These are phyloP conservation scores for Drosophila ercepeae DNA, from an alignment of 1,140 invertebrate species.

Conservation along the genomic window DNA sequence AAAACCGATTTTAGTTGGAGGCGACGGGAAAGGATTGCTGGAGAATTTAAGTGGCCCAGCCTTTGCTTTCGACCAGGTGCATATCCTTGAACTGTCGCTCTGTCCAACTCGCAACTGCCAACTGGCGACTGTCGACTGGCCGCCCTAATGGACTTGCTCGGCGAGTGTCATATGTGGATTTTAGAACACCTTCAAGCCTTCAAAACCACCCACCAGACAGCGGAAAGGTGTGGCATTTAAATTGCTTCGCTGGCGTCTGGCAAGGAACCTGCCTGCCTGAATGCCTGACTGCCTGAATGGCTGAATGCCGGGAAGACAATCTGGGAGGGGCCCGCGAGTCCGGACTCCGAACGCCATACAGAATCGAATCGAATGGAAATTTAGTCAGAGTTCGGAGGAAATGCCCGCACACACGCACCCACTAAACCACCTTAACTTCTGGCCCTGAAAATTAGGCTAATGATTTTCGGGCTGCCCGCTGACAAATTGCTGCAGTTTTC, in stretches of 20 bases:
- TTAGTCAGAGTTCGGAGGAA: conserved; percentile 39
- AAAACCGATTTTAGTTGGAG: conserved; percentile 11
- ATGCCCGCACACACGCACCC: conserved; percentile 60
- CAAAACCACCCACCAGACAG: conserved; percentile 21
- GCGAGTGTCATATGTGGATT: conserved; percentile 66
- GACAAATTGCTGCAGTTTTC: conserved; percentile 75
- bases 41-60: conserved; percentile 59
- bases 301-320: conserved; percentile 41
- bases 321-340: conserved; percentile 45
- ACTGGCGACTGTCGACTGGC: not conserved
- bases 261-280: conserved; percentile 40
- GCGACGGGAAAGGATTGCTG: conserved; percentile 26
- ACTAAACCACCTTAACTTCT: conserved; percentile 2
- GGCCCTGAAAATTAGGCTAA: conserved; percentile 71
- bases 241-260: conserved; percentile 69
- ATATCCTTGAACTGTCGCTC: conserved; percentile 75
- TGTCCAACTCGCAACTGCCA: conserved; percentile 19
- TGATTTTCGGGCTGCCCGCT: conserved; percentile 57
- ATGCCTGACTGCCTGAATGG: not conserved
- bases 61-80: conserved; percentile 29
- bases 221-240: conserved; percentile 75
- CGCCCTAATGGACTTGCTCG: conserved; percentile 39
- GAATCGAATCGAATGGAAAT: conserved; percentile 58
- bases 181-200: not conserved
- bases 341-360: conserved; percentile 1